A percentile compares a stretch with the other conserved stretches of the same genome.
Conservation (phyloP, 2,888 invertebrate genomes). For the Hypercompe scribonia region DNA sequence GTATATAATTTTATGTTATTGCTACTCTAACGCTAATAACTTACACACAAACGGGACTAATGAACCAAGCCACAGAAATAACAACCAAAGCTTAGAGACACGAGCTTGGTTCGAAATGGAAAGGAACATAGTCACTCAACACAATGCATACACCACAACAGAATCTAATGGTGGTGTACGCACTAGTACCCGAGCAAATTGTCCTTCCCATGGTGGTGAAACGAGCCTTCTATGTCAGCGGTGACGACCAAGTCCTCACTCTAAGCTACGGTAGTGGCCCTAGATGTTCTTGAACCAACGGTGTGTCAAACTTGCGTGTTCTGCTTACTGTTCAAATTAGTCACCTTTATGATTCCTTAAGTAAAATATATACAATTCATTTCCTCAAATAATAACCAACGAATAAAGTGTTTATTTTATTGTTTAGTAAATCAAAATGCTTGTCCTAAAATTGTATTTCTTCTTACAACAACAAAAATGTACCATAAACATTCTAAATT, state of each 20-base stretch:
- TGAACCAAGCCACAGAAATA: background rate
- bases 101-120: background rate
- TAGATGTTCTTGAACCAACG: background rate
- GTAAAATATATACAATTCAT: background rate
- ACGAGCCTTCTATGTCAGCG: background rate
- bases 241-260: slow-evolving; percentile 3
- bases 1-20: background rate
- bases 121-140: background rate
- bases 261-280: background rate
- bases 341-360: background rate
- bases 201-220: background rate
- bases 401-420: background rate
- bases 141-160: background rate
- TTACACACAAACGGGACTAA: background rate
- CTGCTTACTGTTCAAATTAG: background rate
- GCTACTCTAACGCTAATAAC: background rate
- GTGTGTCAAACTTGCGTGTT: background rate
- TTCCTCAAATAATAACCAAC: background rate
- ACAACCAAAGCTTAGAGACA: background rate
- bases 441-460: background rate
- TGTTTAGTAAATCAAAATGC: background rate
- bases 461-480: background rate
- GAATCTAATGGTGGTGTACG: background rate
- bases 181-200: background rate
- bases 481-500: background rate